Percentiles rank a stretch among this genome's conserved stretches.
Conservation (phyloP, 2,888 invertebrate genomes). For the Muschampia plurimacula region DNA sequence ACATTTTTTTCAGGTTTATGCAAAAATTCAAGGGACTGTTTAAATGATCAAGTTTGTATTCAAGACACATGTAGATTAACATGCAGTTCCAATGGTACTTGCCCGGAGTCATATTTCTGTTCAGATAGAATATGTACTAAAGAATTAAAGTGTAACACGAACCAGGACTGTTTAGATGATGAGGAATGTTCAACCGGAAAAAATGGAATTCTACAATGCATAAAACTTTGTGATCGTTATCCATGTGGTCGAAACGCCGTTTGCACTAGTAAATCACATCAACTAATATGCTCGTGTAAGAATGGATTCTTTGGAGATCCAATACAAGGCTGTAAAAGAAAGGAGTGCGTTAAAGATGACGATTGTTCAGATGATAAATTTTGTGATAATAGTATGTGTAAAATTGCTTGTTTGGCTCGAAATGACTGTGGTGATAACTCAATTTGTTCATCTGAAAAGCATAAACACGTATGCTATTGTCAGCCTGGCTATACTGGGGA, state of each 20-base stretch:
- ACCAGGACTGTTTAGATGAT: constrained; percentile 90
- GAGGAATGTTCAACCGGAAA: constrained; percentile 90
- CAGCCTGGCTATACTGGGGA: constrained; percentile 95
- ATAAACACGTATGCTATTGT: constrained; percentile 90
- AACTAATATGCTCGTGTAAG: constrained; percentile 91
- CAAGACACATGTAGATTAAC: constrained; percentile 94
- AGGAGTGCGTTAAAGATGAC: constrained; percentile 89
- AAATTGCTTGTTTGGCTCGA: constrained; percentile 93
- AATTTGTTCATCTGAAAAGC: constrained; percentile 93
- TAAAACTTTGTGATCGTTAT: constrained; percentile 89
- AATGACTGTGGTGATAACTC: constrained; percentile 95
- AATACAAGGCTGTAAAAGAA: constrained; percentile 91
- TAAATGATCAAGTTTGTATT: constrained; percentile 94
- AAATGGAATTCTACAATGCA: constrained; percentile 91
- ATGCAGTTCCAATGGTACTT: constrained; percentile 91
- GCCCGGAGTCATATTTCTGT: constrained; percentile 94
- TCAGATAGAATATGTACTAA: constrained; percentile 94
- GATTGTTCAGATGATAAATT: constrained; percentile 94
- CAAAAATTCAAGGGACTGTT: constrained; percentile 92
- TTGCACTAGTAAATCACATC: constrained; percentile 90
- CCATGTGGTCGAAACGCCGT: constrained; percentile 94
- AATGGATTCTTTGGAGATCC: constrained; percentile 93
- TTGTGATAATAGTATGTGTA: constrained; percentile 93
- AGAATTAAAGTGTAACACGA: constrained; percentile 90
- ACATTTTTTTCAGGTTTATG: constrained; percentile 87